Evolutionary conservation across 2,113 vertebrate species (phyloP).

Genomic region (Edolisoma coerulescens): DNA sequence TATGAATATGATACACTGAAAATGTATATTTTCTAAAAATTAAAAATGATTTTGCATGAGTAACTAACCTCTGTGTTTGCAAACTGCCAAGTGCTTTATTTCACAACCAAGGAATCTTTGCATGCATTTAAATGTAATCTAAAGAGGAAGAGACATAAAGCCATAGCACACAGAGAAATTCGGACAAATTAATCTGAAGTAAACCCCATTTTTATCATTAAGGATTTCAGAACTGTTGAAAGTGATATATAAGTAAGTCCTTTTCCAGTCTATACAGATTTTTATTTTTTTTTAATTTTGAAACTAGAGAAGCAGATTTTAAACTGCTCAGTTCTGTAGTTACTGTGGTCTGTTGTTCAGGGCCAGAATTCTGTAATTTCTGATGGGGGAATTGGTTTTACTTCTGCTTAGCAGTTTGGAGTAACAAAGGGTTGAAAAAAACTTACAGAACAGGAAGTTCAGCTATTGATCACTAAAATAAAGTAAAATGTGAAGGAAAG

Average conservation of each 20-base stretch:
- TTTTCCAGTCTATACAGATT: neutral
- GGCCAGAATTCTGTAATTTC: neutral
- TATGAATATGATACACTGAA: neutral
- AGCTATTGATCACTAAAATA: neutral
- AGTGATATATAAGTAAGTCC: neutral
- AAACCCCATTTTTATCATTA: neutral
- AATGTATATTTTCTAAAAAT: neutral
- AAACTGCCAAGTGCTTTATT: neutral
- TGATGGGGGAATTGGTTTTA: neutral
- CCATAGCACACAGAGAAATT: neutral
- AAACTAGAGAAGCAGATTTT: neutral
- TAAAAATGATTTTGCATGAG: neutral
- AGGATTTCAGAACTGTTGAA: neutral
- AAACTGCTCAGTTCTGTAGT: neutral
- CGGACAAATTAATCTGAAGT: neutral
- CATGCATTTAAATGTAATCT: neutral
- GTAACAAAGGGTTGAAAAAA: neutral
- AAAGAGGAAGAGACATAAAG: neutral
- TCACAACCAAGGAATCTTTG: neutral
- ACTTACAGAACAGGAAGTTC: neutral
- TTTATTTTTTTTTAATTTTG: neutral
- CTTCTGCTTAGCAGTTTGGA: neutral
- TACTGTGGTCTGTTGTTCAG: neutral
- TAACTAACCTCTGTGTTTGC: neutral
- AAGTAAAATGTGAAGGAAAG: neutral